phyloP scores from a whole-genome alignment of 2,888 invertebrate genomes.

The Apantesis nais region DNA sequence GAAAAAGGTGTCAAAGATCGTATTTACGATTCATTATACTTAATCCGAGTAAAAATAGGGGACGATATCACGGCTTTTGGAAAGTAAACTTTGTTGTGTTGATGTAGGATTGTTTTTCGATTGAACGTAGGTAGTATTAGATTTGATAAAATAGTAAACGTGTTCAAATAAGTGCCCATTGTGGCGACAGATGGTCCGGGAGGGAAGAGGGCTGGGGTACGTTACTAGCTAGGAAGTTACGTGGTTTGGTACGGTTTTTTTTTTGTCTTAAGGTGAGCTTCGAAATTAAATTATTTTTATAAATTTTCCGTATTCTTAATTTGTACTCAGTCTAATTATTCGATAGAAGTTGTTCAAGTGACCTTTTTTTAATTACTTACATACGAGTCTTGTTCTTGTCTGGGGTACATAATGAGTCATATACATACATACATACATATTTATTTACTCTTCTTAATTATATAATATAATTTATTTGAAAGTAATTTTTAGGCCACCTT shows the following conservation, averaged over 20 bases:
- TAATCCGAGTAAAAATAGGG: conserved; percentile 81
- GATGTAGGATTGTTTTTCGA: conserved; percentile 24
- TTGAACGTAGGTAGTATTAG: conserved; percentile 47
- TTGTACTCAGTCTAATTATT: too few species aligned
- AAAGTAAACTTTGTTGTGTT: conserved; percentile 40
- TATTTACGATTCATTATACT: conserved; percentile 86
- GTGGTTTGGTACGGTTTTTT: conserved; percentile 15
- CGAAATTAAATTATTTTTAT: too few species aligned
- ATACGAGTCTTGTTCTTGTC: too few species aligned
- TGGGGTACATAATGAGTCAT: too few species aligned
- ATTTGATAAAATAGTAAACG: conserved; percentile 78
- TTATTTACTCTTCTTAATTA: too few species aligned
- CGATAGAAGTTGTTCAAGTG: too few species aligned
- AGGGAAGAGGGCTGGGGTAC: conserved; percentile 41
- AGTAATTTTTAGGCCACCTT: too few species aligned
- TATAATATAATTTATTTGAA: too few species aligned
- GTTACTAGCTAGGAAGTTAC: conserved; percentile 12
- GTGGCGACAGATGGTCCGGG: conserved; percentile 80
- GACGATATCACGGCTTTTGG: conserved; percentile 26
- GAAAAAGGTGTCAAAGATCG: conserved; percentile 86
- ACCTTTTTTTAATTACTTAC: too few species aligned
- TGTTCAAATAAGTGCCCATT: conserved; percentile 81
- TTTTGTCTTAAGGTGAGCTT: not conserved
- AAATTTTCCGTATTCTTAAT: too few species aligned
- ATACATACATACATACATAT: too few species aligned